These are phyloP conservation scores for Dicerorhinus sumatrensis DNA, from an alignment of 2,113 vertebrate species.

Conservation along the genomic window DNA sequence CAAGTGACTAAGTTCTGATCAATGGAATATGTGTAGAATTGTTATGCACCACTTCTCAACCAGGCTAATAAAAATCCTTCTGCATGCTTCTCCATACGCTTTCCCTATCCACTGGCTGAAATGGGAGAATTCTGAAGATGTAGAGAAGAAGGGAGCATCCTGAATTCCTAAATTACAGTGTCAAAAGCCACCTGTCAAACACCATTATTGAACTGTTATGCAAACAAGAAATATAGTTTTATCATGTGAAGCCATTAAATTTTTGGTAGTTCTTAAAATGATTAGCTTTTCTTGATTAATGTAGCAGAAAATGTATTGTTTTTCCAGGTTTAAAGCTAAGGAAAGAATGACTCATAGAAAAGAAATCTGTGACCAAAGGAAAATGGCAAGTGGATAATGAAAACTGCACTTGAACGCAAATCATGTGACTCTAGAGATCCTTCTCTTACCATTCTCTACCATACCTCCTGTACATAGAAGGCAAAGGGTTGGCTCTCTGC, in stretches of 20 bases:
- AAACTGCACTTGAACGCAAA: not conserved
- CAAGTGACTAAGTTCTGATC: not conserved
- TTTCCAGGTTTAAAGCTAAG: not conserved
- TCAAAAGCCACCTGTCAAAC: not conserved
- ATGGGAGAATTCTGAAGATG: not conserved
- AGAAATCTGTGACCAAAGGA: not conserved
- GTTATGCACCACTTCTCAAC: not conserved
- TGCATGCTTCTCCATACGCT: not conserved
- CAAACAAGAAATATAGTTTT: not conserved
- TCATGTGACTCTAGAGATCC: not conserved
- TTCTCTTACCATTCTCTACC: not conserved
- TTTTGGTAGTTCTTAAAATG: not conserved
- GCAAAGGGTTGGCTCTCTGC: not conserved
- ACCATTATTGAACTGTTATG: not conserved
- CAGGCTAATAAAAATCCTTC: not conserved
- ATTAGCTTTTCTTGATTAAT: not conserved
- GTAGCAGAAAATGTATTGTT: not conserved
- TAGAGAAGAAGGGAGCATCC: not conserved
- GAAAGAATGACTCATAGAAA: not conserved
- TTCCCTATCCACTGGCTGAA: not conserved
- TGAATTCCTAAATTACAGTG: not conserved
- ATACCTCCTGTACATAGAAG: not conserved
- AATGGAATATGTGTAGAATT: not conserved
- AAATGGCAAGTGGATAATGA: not conserved
- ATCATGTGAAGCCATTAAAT: not conserved